Evolutionary conservation across 2,797 vertebrate species (phyloP).

Genomic region (Huso huso): DNA sequence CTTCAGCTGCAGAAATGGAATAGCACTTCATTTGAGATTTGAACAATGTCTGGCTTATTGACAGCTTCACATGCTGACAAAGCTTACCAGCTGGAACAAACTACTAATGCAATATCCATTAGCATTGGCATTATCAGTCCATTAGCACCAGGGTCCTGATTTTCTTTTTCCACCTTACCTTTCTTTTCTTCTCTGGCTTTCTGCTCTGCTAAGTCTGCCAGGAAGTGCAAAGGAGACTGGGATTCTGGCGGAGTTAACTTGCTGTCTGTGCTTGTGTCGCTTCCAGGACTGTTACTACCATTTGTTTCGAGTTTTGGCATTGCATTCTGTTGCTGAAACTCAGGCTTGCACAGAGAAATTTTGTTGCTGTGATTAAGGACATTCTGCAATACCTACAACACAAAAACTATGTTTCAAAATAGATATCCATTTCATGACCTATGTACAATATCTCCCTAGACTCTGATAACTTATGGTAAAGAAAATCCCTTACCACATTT

Average conservation of each 20-base stretch:
- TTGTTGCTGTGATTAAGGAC: constrained; percentile 94
- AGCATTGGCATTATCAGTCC: constrained; percentile 10
- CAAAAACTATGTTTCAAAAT: background rate
- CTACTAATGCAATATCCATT: constrained; percentile 3
- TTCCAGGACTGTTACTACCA: constrained; percentile 70
- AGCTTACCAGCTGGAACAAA: constrained; percentile 11
- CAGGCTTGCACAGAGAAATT: constrained; percentile 77
- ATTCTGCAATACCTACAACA: constrained; percentile 82
- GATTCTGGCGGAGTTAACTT: constrained; percentile 82
- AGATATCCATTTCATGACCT: too few relatives aligned
- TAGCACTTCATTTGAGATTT: constrained; percentile 24
- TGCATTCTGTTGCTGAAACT: constrained; percentile 66
- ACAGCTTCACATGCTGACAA: constrained; percentile 18
- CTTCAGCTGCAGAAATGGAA: constrained; percentile 17
- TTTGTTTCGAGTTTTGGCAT: constrained; percentile 74
- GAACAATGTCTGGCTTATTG: constrained; percentile 21
- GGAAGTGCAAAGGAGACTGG: constrained; percentile 86
- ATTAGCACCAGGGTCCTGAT: constrained; percentile 13
- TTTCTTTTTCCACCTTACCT: constrained; percentile 51
- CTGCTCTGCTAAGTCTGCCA: constrained; percentile 89
- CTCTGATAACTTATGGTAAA: too few relatives aligned
- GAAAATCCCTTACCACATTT: too few relatives aligned
- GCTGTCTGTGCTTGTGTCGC: constrained; percentile 65
- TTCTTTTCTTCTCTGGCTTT: constrained; percentile 95
- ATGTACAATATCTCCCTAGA: too few relatives aligned